phyloP scores from a whole-genome alignment of 2,797 vertebrate species.

The Smutsia gigantea region DNA sequence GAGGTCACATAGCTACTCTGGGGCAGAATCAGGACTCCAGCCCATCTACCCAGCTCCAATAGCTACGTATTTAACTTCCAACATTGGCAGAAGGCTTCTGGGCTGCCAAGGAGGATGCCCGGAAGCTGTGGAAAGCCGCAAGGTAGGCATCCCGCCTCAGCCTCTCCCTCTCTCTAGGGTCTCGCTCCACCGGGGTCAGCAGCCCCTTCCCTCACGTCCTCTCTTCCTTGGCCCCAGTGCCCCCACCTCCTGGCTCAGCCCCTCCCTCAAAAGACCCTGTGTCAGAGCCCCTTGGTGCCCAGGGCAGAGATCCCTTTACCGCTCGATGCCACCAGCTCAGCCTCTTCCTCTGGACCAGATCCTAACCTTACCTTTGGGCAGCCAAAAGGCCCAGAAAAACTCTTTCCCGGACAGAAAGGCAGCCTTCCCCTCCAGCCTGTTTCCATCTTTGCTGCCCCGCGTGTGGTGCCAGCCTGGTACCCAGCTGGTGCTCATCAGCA shows the following conservation, averaged over 20 bases:
- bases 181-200: not conserved
- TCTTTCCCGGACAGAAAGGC: not conserved
- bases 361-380: not conserved
- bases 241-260: not conserved
- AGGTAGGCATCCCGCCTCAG: fast-evolving
- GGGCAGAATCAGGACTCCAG: not conserved
- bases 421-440: not conserved
- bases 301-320: not conserved
- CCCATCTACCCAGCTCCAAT: fast-evolving
- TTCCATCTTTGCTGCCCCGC: fast-evolving
- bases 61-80: not conserved
- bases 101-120: too few relatives aligned
- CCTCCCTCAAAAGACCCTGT: not conserved
- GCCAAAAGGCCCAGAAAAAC: not conserved
- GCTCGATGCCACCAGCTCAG: fast-evolving
- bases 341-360: not conserved
- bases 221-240: not conserved
- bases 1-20: not conserved
- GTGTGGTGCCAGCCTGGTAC: not conserved
- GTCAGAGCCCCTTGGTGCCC: fast-evolving
- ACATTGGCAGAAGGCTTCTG: not conserved
- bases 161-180: not conserved
- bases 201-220: not conserved
- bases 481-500: fast-evolving
- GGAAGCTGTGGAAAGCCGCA: fast-evolving